These are phyloP conservation scores for Lasioglossum marginatum DNA, from an alignment of 2,888 invertebrate genomes.

Conservation along the genomic window DNA sequence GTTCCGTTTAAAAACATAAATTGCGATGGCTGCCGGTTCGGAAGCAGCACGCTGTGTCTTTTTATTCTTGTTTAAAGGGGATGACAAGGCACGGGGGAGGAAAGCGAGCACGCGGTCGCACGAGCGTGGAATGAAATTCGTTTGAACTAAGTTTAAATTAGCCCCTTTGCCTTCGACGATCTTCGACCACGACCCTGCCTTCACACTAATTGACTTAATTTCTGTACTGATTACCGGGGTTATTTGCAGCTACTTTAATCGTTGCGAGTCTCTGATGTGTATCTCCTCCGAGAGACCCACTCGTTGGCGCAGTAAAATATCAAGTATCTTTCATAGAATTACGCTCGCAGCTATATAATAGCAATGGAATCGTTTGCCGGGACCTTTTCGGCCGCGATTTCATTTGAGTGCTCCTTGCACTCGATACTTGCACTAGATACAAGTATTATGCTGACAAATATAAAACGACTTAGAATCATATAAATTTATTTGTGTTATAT, in stretches of 20 bases:
- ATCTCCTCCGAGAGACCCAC: slow-evolving; percentile 32
- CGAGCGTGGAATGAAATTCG: slow-evolving; percentile 50
- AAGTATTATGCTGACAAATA: too few species aligned
- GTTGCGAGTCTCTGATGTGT: slow-evolving; percentile 40
- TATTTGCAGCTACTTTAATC: slow-evolving; percentile 64
- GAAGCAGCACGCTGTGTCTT: slow-evolving; percentile 40
- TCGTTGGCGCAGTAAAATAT: slow-evolving; percentile 21
- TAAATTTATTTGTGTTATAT: too few species aligned
- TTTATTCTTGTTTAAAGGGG: slow-evolving; percentile 45
- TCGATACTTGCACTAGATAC: too few species aligned
- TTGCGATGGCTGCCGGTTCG: slow-evolving; percentile 36
- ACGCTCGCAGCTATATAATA: background rate
- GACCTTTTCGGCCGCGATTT: background rate
- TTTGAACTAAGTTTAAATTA: slow-evolving; percentile 68
- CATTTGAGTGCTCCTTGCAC: too few species aligned
- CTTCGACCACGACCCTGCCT: slow-evolving; percentile 46
- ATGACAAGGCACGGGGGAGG: slow-evolving; percentile 5
- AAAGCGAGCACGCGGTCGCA: background rate
- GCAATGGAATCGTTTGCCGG: background rate
- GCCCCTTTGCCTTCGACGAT: slow-evolving; percentile 54
- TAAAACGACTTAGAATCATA: background rate
- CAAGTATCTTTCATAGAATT: slow-evolving; percentile 44
- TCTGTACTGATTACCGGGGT: slow-evolving; percentile 65
- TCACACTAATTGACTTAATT: slow-evolving; percentile 68
- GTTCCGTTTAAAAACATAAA: slow-evolving; percentile 59